Evolutionary conservation across 2,888 invertebrate species (phyloP).

Genomic region (Lepidocyrtoides sp.): DNA sequence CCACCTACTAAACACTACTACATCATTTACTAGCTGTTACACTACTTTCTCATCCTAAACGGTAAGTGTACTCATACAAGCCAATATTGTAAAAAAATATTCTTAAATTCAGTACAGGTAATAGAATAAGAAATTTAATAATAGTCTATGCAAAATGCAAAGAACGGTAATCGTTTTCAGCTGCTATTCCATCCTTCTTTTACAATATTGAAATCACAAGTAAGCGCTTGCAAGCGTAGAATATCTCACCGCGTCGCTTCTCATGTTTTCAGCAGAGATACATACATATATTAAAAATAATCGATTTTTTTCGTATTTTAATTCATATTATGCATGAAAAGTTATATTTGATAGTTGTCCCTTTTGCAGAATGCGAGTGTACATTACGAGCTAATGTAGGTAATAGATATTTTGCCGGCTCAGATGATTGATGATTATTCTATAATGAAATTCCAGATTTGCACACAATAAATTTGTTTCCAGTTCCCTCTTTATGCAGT

Average conservation of each 20-base stretch:
- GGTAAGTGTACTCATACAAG: neutral
- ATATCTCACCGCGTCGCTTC: no score
- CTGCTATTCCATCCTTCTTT: neutral
- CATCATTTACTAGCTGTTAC: neutral
- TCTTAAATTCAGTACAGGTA: neutral
- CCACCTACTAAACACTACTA: neutral
- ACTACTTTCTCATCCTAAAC: neutral
- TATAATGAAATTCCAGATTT: neutral
- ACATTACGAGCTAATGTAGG: neutral
- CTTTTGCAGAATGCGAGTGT: neutral
- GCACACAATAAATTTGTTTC: neutral
- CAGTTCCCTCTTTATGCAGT: neutral
- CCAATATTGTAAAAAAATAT: neutral
- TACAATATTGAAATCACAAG: neutral
- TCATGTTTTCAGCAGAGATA: no score
- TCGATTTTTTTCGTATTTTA: slow-evolving; percentile 17
- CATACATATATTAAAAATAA: neutral
- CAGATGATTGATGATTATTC: neutral
- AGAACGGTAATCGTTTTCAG: slow-evolving; percentile 10
- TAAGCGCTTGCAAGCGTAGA: neutral
- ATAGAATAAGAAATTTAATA: neutral
- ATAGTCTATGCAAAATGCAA: neutral
- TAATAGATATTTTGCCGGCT: neutral
- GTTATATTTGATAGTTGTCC: neutral
- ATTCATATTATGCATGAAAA: no score